Evolutionary conservation across 1,140 invertebrate species (phyloP), one percentile per base, ranked within the genome.

Genomic region (Euura lappo): DNA sequence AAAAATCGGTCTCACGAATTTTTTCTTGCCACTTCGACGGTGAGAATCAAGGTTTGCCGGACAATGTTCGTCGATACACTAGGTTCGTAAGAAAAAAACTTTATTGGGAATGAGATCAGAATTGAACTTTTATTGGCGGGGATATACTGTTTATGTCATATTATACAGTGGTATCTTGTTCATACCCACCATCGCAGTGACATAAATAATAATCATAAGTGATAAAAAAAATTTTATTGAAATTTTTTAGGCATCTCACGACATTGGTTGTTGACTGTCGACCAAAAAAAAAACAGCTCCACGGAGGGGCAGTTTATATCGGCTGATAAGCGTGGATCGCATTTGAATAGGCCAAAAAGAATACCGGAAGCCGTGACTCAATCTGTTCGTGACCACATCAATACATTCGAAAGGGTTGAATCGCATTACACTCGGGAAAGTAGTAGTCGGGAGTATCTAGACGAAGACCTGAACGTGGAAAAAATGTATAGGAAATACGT

Each of bases 401-500:
- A 70, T 70, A 70, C 69, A 44, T 70, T 70, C 43, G 69, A 70
- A 46, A 8, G 69, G 69, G 69, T 70, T n/a, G 69, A 70, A 13
- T 70, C 69, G 28, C 69, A 70, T 43, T 70, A 70, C 60, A 70
- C 69, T 28, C 69, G 69, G 42, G 44, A 70, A 70, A 70, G 69
- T 47, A 70, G n/a, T n/a, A 70, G 69, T 70, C 69, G 69, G 69
- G 69, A 70, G 45, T 70, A 70, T 43, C 51, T 70, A 51, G 43
- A 70, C 13, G 69, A 70, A 47, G 69, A 70, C 60, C 46, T 70
- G 5, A 70, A 70, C 46, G 7, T 70, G 11, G 44, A 70, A 11
- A 70, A 70, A 51, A 70, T 70, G 69, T 70, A 70, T 47, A n/a
- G 69, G 45, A n/a, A 70, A 51, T 70, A 70, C 69, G 46, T 70